Evolutionary conservation across 2,113 vertebrate genomes (phyloP).

Genomic region (Capricornis sumatraensis): DNA sequence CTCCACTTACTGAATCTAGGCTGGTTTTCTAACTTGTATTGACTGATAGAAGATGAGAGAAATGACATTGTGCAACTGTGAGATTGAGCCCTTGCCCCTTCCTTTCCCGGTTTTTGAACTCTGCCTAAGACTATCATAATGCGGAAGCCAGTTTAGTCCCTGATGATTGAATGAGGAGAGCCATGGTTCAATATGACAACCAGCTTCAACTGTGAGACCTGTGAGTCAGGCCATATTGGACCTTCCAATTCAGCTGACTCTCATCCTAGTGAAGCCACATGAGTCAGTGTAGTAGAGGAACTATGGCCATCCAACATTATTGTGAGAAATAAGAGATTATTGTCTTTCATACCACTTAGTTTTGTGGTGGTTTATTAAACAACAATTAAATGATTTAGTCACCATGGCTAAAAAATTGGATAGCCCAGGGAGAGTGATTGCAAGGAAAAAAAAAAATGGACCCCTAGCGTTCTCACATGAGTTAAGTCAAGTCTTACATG

Average conservation of each 20-base stretch:
- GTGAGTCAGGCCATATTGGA: neutral
- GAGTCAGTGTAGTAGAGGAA: neutral
- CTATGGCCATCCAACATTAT: neutral
- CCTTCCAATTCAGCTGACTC: neutral
- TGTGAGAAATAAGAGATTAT: neutral
- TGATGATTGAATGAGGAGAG: neutral
- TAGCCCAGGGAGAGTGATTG: neutral
- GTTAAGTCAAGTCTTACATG: neutral
- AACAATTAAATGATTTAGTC: neutral
- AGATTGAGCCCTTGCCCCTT: neutral
- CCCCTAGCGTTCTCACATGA: neutral
- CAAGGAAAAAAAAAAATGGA: neutral
- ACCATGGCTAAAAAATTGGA: neutral
- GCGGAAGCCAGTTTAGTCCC: neutral
- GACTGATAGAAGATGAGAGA: neutral
- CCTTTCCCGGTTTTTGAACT: neutral
- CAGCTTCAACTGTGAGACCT: neutral
- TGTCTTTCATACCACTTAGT: neutral
- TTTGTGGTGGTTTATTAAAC: constrained; percentile 7
- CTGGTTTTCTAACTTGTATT: neutral
- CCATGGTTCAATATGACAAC: neutral
- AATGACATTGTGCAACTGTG: neutral
- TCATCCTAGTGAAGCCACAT: neutral
- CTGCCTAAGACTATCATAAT: neutral
- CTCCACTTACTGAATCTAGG: neutral